Conservation (phyloP, 1,140 invertebrate genomes). For the Scaptomyza montana region DNA sequence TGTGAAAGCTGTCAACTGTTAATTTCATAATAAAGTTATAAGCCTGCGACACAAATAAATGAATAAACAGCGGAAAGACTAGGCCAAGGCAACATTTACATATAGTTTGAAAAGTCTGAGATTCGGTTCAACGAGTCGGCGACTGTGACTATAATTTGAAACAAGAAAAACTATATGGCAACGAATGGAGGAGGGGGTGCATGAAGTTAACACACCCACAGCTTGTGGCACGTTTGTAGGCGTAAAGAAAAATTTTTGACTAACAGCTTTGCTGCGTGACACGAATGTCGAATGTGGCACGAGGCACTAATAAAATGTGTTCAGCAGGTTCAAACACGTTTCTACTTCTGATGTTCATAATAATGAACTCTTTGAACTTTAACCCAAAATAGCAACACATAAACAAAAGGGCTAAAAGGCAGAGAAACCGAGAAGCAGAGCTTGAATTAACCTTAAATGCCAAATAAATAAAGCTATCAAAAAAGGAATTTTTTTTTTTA, state of each 20-base stretch:
- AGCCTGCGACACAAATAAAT: constrained; percentile 55
- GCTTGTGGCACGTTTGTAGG: constrained; percentile 63
- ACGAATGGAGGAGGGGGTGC: not conserved
- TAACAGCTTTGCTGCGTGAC: constrained; percentile 80
- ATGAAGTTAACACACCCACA: constrained; percentile 26
- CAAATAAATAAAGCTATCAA: constrained; percentile 5
- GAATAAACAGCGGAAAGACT: not conserved
- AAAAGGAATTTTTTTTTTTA: too few relatives aligned
- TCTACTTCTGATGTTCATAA: constrained; percentile 13
- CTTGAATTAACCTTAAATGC: not conserved
- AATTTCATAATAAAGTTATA: constrained; percentile 72
- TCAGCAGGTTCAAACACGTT: constrained; percentile 46
- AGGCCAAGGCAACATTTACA: too few relatives aligned
- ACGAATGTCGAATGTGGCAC: constrained; percentile 58
- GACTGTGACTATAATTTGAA: constrained; percentile 14
- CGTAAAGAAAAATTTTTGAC: constrained; percentile 68
- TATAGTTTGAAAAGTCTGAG: constrained; percentile 40
- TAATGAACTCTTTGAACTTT: constrained; percentile 1
- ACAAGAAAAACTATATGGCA: constrained; percentile 60
- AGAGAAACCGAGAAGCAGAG: not conserved
- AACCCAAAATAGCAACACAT: constrained; percentile 12
- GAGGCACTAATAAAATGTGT: constrained; percentile 57
- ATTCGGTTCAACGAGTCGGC: not conserved
- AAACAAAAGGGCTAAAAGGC: constrained; percentile 10
- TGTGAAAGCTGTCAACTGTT: constrained; percentile 51